Evolutionary conservation across 2,113 vertebrate genomes (phyloP).

Genomic region (Phasianus colchicus): DNA sequence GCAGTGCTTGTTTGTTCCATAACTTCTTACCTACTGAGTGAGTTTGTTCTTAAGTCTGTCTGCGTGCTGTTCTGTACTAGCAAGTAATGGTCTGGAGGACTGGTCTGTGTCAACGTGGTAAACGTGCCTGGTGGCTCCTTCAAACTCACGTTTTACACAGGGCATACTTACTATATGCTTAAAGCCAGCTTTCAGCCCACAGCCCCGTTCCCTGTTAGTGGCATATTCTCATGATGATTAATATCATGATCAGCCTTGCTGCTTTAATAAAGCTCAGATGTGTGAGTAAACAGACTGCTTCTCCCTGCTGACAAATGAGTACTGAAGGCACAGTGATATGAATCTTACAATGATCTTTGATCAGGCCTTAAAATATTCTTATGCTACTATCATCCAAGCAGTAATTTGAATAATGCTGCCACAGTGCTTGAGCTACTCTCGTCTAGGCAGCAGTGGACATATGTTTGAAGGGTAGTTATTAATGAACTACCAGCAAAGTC

Average conservation of each 20-base stretch:
- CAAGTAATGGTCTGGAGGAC: neutral
- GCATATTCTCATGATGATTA: neutral
- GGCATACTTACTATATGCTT: neutral
- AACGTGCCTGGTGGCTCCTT: neutral
- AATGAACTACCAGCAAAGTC: neutral
- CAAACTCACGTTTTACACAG: neutral
- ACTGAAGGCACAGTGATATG: neutral
- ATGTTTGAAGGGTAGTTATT: neutral
- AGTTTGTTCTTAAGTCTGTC: neutral
- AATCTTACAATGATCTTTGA: neutral
- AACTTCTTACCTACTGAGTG: neutral
- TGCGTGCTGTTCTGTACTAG: neutral
- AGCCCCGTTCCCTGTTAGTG: neutral
- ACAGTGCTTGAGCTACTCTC: neutral
- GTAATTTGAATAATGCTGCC: neutral
- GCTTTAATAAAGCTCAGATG: neutral
- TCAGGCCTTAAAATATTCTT: neutral
- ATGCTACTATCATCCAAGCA: neutral
- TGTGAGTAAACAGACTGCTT: neutral
- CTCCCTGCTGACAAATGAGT: neutral
- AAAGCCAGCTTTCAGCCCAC: neutral
- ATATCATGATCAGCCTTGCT: neutral
- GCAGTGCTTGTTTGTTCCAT: neutral
- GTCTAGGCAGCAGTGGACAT: neutral
- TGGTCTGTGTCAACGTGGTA: neutral